A percentile compares a stretch with the other conserved stretches of the same genome.
phyloP scores from a whole-genome alignment of 2,113 vertebrate species.

The Melospiza melodia region DNA sequence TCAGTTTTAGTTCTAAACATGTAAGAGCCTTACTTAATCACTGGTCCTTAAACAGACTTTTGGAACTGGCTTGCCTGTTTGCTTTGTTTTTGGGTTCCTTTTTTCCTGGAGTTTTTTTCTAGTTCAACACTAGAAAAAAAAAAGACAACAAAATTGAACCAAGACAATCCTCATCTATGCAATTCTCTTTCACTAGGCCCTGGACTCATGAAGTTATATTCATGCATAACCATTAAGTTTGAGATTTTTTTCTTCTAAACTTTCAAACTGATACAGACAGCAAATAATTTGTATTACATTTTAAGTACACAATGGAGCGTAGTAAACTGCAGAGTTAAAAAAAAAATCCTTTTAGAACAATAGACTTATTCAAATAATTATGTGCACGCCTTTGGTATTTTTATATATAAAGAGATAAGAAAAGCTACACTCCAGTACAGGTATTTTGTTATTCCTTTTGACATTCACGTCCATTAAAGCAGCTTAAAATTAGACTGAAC shows the following conservation, averaged over 20 bases:
- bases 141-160: background rate
- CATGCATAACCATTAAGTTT: background rate
- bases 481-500: slow-evolving; percentile 18
- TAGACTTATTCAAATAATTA: background rate
- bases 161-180: background rate
- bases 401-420: background rate
- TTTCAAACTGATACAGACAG: background rate
- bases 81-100: background rate
- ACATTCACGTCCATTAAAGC: background rate
- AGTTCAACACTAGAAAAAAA: background rate
- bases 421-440: background rate
- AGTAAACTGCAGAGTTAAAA: background rate
- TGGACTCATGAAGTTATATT: background rate
- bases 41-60: background rate
- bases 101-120: background rate
- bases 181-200: background rate
- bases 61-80: background rate
- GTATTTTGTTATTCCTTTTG: slow-evolving; percentile 31
- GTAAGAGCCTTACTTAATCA: background rate
- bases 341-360: background rate
- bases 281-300: background rate
- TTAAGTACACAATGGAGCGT: background rate
- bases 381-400: background rate
- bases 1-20: background rate
- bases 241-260: background rate